Base-by-base conservation (phyloP, 1,140 invertebrate species). In the Eriocheir sinensis region DNA sequence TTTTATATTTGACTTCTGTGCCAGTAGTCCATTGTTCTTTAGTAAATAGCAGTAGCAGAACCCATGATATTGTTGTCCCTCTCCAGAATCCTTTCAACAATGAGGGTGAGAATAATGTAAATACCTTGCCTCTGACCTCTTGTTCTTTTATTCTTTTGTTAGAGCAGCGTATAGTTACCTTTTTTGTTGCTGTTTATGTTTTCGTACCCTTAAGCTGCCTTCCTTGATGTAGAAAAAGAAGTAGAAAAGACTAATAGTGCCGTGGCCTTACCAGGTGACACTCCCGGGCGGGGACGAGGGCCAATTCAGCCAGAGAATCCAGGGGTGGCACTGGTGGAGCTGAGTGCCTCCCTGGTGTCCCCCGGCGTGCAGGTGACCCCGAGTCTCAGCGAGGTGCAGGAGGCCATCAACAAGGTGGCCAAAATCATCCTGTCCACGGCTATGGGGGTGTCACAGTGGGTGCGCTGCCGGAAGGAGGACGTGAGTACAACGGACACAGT, bases 361-460 rank as follows among this genome's bases (percentile, higher is more conserved):
- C 99, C 99, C 0, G 98, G 98, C 96, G 98, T 99, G 48, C 97
- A 98, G 0, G 98, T 99, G 90, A 98, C 98, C 95, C 99, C 99
- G 79, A 98, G 97, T 95, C 96, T 99, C 92, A 99, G 99, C 95
- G 98, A 99, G 94, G 98, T 99, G 41, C 99, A 99, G 97, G 98
- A 99, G 95, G 98, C 98, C 30, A 97, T 99, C n/a, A 97, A 98
- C 38, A 97, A 98, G 48, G 98, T 98, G 34, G 98, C 98, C 12
- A 98, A 98, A 97, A 98, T 98, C 91, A 98, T 99, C 90, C 98
- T 98, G 2, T 98, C 98, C 38, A 98, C 99, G 38, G 97, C 98
- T 1, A 99, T 98, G 97, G 98, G 99, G 32, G 98, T 99, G 81
- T 98, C 98, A 3, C 98, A 99, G 96, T 99, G 99, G 99, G 98